phyloP scores from a whole-genome alignment of 2,113 vertebrate genomes.

The Saccopteryx leptura region DNA sequence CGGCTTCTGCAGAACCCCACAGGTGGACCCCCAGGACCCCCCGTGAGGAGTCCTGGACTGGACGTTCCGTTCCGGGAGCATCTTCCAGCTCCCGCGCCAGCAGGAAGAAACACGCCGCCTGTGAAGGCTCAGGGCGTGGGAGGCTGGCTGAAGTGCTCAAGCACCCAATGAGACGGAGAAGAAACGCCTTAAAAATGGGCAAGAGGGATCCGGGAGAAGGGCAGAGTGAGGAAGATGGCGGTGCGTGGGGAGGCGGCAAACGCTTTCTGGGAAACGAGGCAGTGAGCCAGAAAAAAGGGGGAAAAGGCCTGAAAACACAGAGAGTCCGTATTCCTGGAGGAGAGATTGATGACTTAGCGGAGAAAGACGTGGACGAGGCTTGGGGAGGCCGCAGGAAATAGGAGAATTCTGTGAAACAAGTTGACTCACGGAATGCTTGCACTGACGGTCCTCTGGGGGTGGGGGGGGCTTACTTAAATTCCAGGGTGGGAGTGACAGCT shows the following conservation, averaged over 20 bases:
- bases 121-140: neutral
- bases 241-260: neutral
- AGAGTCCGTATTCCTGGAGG: neutral
- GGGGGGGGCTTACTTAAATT: slow-evolving; percentile 61
- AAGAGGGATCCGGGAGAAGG: neutral
- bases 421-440: slow-evolving; percentile 31
- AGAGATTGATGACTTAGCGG: slow-evolving; percentile 1
- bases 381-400: neutral
- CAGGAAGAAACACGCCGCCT: neutral
- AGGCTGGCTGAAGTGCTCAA: neutral
- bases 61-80: neutral
- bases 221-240: neutral
- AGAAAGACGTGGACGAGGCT: neutral
- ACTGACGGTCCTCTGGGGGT: neutral
- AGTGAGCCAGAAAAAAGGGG: neutral
- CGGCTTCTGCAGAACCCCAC: neutral
- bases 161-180: neutral
- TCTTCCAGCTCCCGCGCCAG: neutral
- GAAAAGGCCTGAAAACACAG: neutral
- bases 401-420: neutral
- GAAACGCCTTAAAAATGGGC: neutral
- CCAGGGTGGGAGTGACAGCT: slow-evolving; percentile 23
- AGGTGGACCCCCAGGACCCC: neutral
- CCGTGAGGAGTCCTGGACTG: neutral
- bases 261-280: neutral